phyloP scores from a whole-genome alignment of 2,888 invertebrate genomes.

The Apeira syringaria region DNA sequence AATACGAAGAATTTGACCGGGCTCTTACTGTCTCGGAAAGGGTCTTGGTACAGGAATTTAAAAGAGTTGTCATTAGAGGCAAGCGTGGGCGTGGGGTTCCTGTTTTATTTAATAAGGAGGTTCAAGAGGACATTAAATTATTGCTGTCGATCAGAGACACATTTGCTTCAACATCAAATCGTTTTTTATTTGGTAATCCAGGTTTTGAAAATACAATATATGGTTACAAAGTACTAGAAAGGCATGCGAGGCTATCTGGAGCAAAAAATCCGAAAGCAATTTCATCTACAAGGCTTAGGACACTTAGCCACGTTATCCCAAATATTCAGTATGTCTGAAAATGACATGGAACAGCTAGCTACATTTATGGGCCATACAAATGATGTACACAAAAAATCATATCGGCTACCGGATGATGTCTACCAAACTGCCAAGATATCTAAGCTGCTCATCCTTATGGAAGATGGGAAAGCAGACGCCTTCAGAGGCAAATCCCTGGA shows the following conservation, averaged over 20 bases:
- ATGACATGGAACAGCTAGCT: conserved; percentile 40
- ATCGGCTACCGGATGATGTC: conserved; percentile 39
- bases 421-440: no score
- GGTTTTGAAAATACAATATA: conserved; percentile 23
- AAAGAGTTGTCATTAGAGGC: conserved; percentile 37
- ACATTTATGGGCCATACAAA: conserved; percentile 31
- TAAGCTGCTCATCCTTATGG: no score
- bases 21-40: conserved; percentile 30
- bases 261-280: conserved; percentile 37
- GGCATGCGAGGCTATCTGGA: conserved; percentile 28
- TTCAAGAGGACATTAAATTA: conserved; percentile 29
- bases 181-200: conserved; percentile 19
- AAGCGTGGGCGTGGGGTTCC: conserved; percentile 38
- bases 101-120: conserved; percentile 37
- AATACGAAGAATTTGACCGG: conserved; percentile 27
- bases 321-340: conserved; percentile 39
- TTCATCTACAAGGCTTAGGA: conserved; percentile 26
- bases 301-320: conserved; percentile 42
- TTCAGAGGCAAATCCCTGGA: neutral
- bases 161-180: conserved; percentile 17
- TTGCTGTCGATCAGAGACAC: conserved; percentile 20
- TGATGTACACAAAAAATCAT: conserved; percentile 34
- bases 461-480: conserved; percentile 10
- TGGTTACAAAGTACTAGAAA: conserved; percentile 42
- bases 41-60: conserved; percentile 35